Conservation (phyloP, 2,888 invertebrate species). For the Patella depressa region DNA sequence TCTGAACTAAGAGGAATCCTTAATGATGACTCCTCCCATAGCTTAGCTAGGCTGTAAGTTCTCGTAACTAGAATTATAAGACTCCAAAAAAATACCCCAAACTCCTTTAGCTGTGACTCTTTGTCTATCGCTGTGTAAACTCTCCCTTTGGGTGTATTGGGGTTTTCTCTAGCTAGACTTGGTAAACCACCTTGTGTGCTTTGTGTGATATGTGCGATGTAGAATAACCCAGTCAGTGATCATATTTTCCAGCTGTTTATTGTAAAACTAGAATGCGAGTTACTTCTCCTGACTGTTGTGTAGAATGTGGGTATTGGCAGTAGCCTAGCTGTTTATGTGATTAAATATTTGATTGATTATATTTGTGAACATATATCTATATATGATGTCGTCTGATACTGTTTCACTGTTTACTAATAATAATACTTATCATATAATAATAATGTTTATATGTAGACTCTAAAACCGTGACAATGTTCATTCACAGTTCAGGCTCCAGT, state of each 20-base stretch:
- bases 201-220: constrained; percentile 4
- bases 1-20: too few species aligned
- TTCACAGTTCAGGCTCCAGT: constrained; percentile 53
- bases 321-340: constrained; percentile 6
- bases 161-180: not conserved
- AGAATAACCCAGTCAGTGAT: constrained; percentile 1
- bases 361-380: constrained; percentile 7
- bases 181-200: constrained; percentile 1
- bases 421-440: constrained; percentile 1
- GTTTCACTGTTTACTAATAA: not conserved
- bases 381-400: not conserved
- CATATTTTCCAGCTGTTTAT: constrained; percentile 3
- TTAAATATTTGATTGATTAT: not conserved
- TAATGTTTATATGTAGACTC: not conserved
- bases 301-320: not conserved
- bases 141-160: not conserved
- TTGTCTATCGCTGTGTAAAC: not conserved
- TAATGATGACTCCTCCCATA: too few species aligned
- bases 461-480: constrained; percentile 34
- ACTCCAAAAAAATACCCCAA: not conserved
- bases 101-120: constrained; percentile 6
- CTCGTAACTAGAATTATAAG: too few species aligned
- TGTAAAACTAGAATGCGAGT: constrained; percentile 10
- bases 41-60: too few species aligned
- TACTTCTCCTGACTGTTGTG: constrained; percentile 6